These are phyloP conservation scores for Tamandua tetradactyla DNA, from an alignment of 2,797 vertebrate species.

Conservation along the genomic window DNA sequence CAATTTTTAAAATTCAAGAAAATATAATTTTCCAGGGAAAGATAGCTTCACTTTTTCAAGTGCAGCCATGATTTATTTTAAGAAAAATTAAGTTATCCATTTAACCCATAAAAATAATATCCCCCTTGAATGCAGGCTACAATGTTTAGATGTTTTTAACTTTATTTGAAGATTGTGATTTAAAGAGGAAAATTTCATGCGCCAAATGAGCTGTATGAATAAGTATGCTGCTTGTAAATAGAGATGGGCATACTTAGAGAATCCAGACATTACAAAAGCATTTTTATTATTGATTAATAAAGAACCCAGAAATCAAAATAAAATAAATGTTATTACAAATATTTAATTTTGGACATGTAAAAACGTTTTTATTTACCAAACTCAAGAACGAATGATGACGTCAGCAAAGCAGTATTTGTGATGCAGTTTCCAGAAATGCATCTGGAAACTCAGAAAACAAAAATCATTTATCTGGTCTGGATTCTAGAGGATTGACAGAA, in stretches of 20 bases:
- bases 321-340: not conserved
- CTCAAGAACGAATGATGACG: constrained; percentile 44
- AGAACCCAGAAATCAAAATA: not conserved
- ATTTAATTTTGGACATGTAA: constrained; percentile 37
- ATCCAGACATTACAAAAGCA: not conserved
- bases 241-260: not conserved
- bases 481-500: not conserved
- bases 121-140: not conserved
- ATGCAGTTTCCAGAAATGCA: constrained; percentile 58
- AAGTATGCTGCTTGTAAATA: not conserved
- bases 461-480: constrained; percentile 33
- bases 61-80: not conserved
- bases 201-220: not conserved
- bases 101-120: not conserved
- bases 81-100: not conserved
- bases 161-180: not conserved
- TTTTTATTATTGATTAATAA: not conserved
- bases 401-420: constrained; percentile 21
- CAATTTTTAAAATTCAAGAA: not conserved
- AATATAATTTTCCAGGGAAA: not conserved
- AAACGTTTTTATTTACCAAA: constrained; percentile 41
- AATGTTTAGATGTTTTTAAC: not conserved
- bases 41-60: not conserved
- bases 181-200: not conserved
- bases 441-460: constrained; percentile 50